Percentiles rank a stretch among this genome's conserved stretches.
Conservation (phyloP, 1,140 invertebrate genomes). For the Macrosteles quadrilineatus region DNA sequence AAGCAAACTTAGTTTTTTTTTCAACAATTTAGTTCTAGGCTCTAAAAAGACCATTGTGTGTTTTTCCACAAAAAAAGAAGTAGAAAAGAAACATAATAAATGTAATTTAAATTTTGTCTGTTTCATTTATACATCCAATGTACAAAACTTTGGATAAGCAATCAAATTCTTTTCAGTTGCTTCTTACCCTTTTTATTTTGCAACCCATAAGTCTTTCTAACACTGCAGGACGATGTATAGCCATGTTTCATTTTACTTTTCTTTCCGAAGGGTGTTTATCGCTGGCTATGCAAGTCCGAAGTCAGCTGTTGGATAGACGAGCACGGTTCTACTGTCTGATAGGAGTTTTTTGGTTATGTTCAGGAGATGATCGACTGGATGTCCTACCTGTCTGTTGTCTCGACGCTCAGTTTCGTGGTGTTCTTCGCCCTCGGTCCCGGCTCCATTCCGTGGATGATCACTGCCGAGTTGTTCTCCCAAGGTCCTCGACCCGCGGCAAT, state of each 20-base stretch:
- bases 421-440: conserved; percentile 96
- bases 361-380: conserved; percentile 99
- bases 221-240: not conserved
- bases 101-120: too few species aligned
- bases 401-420: conserved; percentile 91
- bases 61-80: too few species aligned
- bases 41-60: too few species aligned
- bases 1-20: too few species aligned
- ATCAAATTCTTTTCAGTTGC: conserved; percentile 30
- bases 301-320: conserved; percentile 50
- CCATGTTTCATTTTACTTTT: too few species aligned
- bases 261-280: not conserved
- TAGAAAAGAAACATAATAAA: too few species aligned
- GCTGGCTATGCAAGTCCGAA: not conserved
- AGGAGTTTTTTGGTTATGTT: conserved; percentile 93
- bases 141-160: conserved; percentile 6
- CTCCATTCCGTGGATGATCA: conserved; percentile 99
- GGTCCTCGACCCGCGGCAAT: conserved; percentile 95
- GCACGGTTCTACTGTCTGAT: conserved; percentile 62
- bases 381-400: conserved; percentile 92
- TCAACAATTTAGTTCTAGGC: too few species aligned
- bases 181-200: conserved; percentile 53
- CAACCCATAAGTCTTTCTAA: not conserved
- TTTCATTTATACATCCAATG: too few species aligned
- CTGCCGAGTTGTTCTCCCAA: conserved; percentile 97